Conservation (phyloP, 92 coral and sea anemone species). For the Paragorgia papillata region DNA sequence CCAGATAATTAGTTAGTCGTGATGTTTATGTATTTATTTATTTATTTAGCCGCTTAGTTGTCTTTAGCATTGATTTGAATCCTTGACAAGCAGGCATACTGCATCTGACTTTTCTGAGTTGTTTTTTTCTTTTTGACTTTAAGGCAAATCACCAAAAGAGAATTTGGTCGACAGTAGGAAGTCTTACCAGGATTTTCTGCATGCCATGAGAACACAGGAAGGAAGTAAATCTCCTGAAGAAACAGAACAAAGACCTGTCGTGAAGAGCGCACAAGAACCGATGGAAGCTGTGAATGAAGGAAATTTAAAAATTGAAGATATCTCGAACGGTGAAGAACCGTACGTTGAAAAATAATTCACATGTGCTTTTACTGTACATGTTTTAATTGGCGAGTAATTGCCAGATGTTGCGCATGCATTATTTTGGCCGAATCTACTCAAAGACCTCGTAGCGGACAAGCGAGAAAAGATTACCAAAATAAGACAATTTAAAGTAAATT, state of each 20-base stretch:
- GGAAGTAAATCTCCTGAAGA: slow-evolving; percentile 41
- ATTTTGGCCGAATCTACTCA: too few species aligned
- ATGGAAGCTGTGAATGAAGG: slow-evolving; percentile 35
- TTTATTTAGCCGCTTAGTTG: too few species aligned
- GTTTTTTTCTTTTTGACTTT: background rate
- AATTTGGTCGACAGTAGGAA: slow-evolving; percentile 56
- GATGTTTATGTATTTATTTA: too few species aligned
- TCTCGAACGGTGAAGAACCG: slow-evolving; percentile 77
- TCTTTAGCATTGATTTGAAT: too few species aligned
- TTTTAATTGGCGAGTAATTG: too few species aligned
- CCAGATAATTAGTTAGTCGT: too few species aligned
- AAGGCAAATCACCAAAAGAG: background rate
- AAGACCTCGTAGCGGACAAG: too few species aligned
- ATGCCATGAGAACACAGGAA: slow-evolving; percentile 53
- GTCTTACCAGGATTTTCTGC: slow-evolving; percentile 79
- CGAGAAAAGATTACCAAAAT: too few species aligned
- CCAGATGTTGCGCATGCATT: too few species aligned
- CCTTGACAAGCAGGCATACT: too few species aligned
- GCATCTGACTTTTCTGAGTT: too few species aligned
- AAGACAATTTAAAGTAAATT: too few species aligned
- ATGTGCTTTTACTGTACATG: background rate
- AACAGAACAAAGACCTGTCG: slow-evolving; percentile 41
- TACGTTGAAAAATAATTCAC: slow-evolving; percentile 42
- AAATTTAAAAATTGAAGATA: slow-evolving; percentile 72
- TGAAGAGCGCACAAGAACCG: slow-evolving; percentile 58